Conservation (phyloP, 2,113 vertebrate species). For the Leptocoma aspasia region DNA sequence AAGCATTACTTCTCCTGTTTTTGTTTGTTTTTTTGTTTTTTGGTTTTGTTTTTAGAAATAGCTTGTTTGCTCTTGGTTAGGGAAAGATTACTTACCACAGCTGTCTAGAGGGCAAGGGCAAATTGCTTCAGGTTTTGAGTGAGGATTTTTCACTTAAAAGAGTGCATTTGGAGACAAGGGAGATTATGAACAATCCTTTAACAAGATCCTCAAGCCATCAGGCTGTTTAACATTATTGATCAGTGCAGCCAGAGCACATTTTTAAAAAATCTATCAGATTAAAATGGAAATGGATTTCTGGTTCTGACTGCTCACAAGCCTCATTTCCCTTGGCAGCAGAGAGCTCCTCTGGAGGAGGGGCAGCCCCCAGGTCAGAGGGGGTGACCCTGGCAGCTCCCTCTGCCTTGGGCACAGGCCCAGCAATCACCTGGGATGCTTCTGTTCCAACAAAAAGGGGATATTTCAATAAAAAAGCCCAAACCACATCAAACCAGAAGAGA, state of each 20-base stretch:
- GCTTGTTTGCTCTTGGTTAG: not conserved
- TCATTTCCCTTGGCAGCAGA: not conserved
- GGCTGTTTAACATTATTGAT: conserved; percentile 31
- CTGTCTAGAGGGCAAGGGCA: not conserved
- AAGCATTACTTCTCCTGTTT: not conserved
- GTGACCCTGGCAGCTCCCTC: not conserved
- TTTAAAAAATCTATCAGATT: not conserved
- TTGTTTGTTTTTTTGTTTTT: too few relatives aligned
- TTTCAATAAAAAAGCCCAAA: not conserved
- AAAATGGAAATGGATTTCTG: not conserved
- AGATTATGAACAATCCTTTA: conserved; percentile 47
- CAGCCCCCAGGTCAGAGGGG: not conserved
- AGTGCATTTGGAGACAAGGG: conserved; percentile 15
- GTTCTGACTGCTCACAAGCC: not conserved
- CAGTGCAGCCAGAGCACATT: not conserved
- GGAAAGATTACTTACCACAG: not conserved
- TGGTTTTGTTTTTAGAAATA: not conserved
- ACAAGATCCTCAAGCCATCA: not conserved
- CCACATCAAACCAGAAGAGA: not conserved
- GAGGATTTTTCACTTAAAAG: not conserved
- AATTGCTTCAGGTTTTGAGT: not conserved
- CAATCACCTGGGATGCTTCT: accelerated
- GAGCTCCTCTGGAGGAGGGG: not conserved
- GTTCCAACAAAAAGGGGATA: not conserved
- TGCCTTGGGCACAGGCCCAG: not conserved